Evolutionary conservation across 2,888 invertebrate genomes (phyloP), one percentile per base, ranked within the genome.

Genomic region (Luperina nickerlii): DNA sequence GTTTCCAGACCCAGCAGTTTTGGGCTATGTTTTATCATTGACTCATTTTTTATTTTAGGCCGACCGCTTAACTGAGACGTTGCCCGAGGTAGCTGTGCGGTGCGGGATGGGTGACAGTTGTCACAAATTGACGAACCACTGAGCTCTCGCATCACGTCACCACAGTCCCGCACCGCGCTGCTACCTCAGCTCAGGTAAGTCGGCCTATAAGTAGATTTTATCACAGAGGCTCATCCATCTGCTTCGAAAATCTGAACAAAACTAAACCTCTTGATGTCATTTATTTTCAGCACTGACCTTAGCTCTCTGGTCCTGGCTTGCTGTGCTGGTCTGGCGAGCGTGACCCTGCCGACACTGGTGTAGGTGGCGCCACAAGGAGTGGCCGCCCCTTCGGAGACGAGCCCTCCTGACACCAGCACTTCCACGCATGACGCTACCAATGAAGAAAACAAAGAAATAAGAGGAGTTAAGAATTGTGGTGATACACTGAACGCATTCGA

Each of bases 361-460:
- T 97, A 97, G 0, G 96, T 95, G 38, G 97, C 97, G 0, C 97
- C 97, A 79, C 97, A 97, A 0, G 97, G 97, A 0, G 97, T 97
- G 0, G 96, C 96, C 1, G 96, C 96, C 0, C 97, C 97, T 79
- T 96, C 96, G 7, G 96, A 96, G 20, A 96, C 92, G 84, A 97
- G 90, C 0, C 97, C 97, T 0, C 97, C 97, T 0, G 97, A 97
- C 2, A 97, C 97, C 72, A 97, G 88, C 20, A 97, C 96, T 87
- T 97, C 97, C 70, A 97, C 97, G 82, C 95, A 95, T 32, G 96
- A 93, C 80, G 97, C 97, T 97, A 87, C 2, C 70, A 79, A 69
- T 48, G 1, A 45, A 63, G 82, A 65, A 18, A 18, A 38, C 3
- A 38, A 38, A 54, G 1, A 67, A 57, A 51, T 51, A 18, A 9